These are phyloP conservation scores for Cephus pulcher DNA, from an alignment of 2,888 invertebrate genomes.

Conservation along the genomic window DNA sequence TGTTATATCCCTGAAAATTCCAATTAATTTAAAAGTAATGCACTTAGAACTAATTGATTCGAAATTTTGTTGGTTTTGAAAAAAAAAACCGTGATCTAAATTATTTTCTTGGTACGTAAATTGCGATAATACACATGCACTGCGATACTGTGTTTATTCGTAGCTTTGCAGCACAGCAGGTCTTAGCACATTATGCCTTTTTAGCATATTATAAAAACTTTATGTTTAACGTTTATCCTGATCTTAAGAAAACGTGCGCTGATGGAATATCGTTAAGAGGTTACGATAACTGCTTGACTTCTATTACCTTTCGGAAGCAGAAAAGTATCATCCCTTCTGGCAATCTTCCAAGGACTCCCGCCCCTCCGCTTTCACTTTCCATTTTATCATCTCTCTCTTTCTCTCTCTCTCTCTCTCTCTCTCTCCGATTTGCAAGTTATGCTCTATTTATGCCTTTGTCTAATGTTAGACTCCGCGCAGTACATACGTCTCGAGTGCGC, in stretches of 20 bases:
- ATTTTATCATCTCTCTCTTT: not conserved
- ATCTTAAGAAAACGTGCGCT: not conserved
- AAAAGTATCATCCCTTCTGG: not conserved
- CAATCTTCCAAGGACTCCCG: not conserved
- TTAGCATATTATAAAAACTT: not conserved
- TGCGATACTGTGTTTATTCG: too few relatives aligned
- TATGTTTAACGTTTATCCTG: not conserved
- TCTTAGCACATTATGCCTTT: not conserved
- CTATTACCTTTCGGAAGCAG: not conserved
- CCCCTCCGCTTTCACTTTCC: not conserved
- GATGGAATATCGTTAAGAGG: not conserved
- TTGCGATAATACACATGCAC: too few relatives aligned
- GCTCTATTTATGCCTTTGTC: conserved; percentile 57
- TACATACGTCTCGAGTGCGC: conserved; percentile 18
- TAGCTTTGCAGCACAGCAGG: too few relatives aligned
- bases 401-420: not conserved
- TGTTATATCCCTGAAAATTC: too few relatives aligned
- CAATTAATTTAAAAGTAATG: too few relatives aligned
- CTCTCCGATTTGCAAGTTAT: conserved; percentile 53
- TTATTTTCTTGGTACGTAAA: too few relatives aligned
- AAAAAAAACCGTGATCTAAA: too few relatives aligned
- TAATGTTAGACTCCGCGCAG: conserved; percentile 50
- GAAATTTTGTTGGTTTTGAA: too few relatives aligned
- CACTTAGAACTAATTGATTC: too few relatives aligned
- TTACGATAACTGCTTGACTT: not conserved